Evolutionary conservation across 2,113 vertebrate species (phyloP).

Genomic region (Platichthys flesus): DNA sequence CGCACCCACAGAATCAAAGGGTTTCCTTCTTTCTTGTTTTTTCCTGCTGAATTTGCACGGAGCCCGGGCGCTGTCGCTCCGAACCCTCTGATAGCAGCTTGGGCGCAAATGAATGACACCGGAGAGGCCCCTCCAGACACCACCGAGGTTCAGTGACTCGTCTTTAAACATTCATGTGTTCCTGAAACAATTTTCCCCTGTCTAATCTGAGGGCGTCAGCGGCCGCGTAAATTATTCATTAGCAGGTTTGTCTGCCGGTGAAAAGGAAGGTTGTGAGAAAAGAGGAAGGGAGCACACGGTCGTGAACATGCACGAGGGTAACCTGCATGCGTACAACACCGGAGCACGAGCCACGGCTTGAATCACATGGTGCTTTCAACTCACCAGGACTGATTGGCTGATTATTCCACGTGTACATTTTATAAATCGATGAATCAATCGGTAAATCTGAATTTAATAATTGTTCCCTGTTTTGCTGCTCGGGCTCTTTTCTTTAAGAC

Average conservation of each 20-base stretch:
- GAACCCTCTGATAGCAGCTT: slow-evolving; percentile 64
- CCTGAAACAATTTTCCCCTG: slow-evolving; percentile 79
- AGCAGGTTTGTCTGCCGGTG: slow-evolving; percentile 62
- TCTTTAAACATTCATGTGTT: slow-evolving; percentile 83
- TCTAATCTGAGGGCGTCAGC: slow-evolving; percentile 80
- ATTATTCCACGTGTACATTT: neutral
- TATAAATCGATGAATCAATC: neutral
- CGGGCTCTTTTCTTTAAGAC: too few species aligned
- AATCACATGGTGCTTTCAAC: neutral
- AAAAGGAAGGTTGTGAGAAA: slow-evolving; percentile 58
- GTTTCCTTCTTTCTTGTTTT: neutral
- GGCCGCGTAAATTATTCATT: slow-evolving; percentile 76
- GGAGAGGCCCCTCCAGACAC: slow-evolving; percentile 56
- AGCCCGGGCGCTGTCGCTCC: slow-evolving; percentile 48
- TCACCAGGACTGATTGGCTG: neutral
- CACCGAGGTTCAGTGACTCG: slow-evolving; percentile 71
- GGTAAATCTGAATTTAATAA: neutral
- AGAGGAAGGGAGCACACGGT: slow-evolving; percentile 54
- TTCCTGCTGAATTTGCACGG: slow-evolving; percentile 58
- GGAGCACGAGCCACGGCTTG: neutral
- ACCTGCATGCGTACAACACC: neutral
- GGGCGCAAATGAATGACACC: slow-evolving; percentile 75
- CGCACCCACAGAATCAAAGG: slow-evolving; percentile 19
- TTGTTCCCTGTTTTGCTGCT: neutral
- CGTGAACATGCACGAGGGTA: slow-evolving; percentile 44